These are phyloP conservation scores for Pollenia angustigena DNA, from an alignment of 2,888 invertebrate genomes.

Conservation along the genomic window DNA sequence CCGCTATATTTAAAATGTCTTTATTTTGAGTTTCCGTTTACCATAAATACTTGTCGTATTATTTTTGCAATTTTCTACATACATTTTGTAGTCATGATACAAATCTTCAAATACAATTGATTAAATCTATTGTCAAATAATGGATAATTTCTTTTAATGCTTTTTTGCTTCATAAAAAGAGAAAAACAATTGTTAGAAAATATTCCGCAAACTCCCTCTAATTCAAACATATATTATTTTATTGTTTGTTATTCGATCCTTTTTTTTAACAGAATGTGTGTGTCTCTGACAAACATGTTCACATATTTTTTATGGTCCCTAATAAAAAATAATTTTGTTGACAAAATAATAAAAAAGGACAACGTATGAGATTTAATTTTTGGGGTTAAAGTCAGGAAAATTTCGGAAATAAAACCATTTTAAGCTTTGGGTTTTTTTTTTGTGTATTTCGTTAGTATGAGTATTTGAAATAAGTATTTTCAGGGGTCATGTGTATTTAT, in stretches of 20 bases:
- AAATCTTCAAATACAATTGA: slow-evolving; percentile 41
- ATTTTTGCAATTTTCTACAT: background rate
- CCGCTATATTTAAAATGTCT: slow-evolving; percentile 56
- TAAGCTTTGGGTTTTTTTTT: slow-evolving; percentile 47
- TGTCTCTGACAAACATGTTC: slow-evolving; percentile 47
- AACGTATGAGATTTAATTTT: slow-evolving; percentile 12
- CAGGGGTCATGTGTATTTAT: slow-evolving; percentile 59
- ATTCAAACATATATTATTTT: slow-evolving; percentile 27
- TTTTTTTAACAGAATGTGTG: slow-evolving; percentile 30
- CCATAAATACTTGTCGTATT: slow-evolving; percentile 66
- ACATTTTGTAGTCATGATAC: background rate
- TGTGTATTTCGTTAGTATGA: slow-evolving; percentile 16
- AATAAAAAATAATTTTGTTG: slow-evolving; percentile 59
- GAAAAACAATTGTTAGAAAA: background rate
- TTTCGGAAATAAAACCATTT: slow-evolving; percentile 43
- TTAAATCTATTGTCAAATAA: slow-evolving; percentile 66
- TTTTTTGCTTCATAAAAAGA: background rate
- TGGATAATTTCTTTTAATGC: slow-evolving; percentile 62
- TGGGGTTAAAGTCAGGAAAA: slow-evolving; percentile 28
- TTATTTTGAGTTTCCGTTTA: slow-evolving; percentile 69
- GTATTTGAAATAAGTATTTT: slow-evolving; percentile 12
- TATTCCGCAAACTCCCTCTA: slow-evolving; percentile 41
- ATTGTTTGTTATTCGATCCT: slow-evolving; percentile 63
- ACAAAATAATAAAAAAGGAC: slow-evolving; percentile 4
- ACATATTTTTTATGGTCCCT: slow-evolving; percentile 50